These are phyloP conservation scores for Nerophis lumbriciformis DNA, from an alignment of 2,113 vertebrate genomes.

Conservation along the genomic window DNA sequence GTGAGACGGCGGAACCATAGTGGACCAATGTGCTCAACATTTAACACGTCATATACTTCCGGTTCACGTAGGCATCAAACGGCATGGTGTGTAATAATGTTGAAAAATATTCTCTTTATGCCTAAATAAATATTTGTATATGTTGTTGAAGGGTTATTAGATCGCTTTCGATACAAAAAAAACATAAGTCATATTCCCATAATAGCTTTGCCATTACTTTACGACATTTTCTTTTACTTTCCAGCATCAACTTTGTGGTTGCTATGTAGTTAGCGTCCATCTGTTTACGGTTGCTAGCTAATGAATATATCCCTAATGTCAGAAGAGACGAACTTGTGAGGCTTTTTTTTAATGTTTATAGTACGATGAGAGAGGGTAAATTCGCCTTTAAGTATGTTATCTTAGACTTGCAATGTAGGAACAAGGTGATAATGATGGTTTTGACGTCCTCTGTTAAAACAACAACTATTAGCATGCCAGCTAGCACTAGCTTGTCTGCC, in stretches of 20 bases:
- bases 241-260: constrained; percentile 35
- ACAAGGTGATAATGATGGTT: constrained; percentile 20
- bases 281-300: constrained; percentile 59
- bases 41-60: constrained; percentile 51
- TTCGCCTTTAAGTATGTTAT: not conserved
- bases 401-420: not conserved
- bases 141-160: not conserved
- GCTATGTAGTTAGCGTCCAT: constrained; percentile 57
- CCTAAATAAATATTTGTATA: not conserved
- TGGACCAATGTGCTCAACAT: constrained; percentile 52
- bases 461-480: constrained; percentile 11
- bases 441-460: not conserved
- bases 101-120: not conserved
- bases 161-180: no score
- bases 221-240: constrained; percentile 46
- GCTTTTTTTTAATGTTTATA: not conserved
- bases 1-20: constrained; percentile 23
- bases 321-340: not conserved
- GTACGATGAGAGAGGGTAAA: not conserved
- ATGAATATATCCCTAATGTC: constrained; percentile 1
- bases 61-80: constrained; percentile 1
- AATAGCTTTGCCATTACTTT: not conserved
- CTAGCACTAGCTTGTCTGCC: not conserved
- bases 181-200: no score
- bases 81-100: not conserved